These are phyloP conservation scores for Anser brachyrhynchus DNA, from an alignment of 2,113 vertebrate species.

Conservation along the genomic window DNA sequence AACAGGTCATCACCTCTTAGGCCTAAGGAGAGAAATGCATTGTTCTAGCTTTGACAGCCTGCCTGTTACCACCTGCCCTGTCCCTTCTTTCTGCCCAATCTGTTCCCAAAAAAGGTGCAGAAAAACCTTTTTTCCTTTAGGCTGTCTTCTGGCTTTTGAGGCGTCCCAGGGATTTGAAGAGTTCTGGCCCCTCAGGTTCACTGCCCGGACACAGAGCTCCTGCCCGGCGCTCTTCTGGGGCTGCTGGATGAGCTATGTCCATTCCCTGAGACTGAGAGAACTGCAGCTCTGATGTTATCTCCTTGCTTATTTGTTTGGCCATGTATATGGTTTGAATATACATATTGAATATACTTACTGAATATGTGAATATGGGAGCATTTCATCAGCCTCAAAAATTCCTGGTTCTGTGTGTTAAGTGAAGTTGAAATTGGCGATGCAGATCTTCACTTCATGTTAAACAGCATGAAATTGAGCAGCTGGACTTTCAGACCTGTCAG, in stretches of 20 bases:
- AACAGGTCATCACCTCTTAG: neutral
- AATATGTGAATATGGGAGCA: neutral
- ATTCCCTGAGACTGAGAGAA: neutral
- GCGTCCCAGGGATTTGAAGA: neutral
- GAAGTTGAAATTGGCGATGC: neutral
- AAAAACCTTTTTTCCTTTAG: neutral
- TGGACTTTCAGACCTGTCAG: neutral
- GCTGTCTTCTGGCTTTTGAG: neutral
- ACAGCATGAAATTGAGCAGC: neutral
- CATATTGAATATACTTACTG: too few species aligned
- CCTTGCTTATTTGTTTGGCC: accelerated
- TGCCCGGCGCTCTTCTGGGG: neutral
- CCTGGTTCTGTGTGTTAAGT: neutral
- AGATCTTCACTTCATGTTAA: neutral
- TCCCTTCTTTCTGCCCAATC: neutral
- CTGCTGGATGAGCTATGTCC: neutral
- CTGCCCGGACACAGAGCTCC: neutral
- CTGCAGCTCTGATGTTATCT: neutral
- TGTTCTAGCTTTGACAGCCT: neutral
- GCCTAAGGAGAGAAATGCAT: neutral
- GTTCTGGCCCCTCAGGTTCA: neutral
- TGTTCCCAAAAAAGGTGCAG: neutral
- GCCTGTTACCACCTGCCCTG: neutral
- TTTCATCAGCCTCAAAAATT: neutral
- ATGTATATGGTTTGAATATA: neutral